phyloP scores from a whole-genome alignment of 2,888 invertebrate genomes.

The Arge pagana region DNA sequence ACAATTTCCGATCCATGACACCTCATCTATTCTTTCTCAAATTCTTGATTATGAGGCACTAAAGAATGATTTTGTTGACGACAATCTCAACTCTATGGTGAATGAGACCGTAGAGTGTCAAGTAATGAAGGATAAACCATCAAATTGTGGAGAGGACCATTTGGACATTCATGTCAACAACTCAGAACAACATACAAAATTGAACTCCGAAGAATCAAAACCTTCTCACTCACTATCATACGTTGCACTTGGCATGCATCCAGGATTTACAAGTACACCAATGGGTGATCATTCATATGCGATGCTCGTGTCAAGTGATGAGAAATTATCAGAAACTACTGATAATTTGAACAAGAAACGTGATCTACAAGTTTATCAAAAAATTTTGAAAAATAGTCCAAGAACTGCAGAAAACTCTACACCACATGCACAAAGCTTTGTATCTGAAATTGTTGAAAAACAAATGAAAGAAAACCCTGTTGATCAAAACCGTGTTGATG shows the following conservation, averaged over 20 bases:
- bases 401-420: conserved; percentile 7
- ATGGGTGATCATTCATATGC: conserved; percentile 14
- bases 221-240: conserved; percentile 1
- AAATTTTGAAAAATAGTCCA: conserved; percentile 1
- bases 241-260: conserved; percentile 2
- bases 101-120: conserved; percentile 7
- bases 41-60: conserved; percentile 16
- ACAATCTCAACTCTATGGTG: conserved; percentile 1
- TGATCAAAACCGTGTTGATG: conserved; percentile 1
- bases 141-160: conserved; percentile 4
- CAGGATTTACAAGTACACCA: conserved; percentile 15
- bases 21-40: conserved; percentile 9
- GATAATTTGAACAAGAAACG: background rate
- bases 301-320: background rate
- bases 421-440: background rate
- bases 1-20: conserved; percentile 10
- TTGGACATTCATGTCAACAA: conserved; percentile 2
- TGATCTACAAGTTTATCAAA: background rate
- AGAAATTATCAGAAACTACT: conserved; percentile 1
- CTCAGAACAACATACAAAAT: conserved; percentile 3
- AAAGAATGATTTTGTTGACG: conserved; percentile 7
- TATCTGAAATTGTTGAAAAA: background rate
- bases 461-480: conserved; percentile 8
- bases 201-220: background rate
- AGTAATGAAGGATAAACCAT: background rate